These are phyloP conservation scores for Drosophila nikananu DNA, from an alignment of 1,140 invertebrate species.

Conservation along the genomic window DNA sequence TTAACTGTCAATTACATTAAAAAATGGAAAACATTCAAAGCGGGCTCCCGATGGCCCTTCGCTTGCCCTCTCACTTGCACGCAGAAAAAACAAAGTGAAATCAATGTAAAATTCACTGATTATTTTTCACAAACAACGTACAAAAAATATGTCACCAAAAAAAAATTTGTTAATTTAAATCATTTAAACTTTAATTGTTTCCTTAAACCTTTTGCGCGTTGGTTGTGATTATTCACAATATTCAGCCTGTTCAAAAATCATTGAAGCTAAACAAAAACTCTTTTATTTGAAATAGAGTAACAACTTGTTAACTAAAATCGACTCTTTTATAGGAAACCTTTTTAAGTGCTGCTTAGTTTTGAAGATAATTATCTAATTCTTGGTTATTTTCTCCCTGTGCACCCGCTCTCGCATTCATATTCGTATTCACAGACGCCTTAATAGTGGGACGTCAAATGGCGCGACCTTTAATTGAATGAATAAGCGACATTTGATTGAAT, in stretches of 20 bases:
- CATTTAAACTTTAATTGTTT: neutral
- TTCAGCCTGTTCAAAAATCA: too few species aligned
- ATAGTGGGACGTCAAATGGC: constrained; percentile 75
- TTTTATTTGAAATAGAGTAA: neutral
- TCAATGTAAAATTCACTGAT: neutral
- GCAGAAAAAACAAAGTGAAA: neutral
- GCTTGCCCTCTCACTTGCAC: neutral
- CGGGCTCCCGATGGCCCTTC: neutral
- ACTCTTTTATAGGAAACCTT: too few species aligned
- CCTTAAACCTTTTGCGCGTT: neutral
- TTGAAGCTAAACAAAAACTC: too few species aligned
- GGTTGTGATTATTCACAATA: too few species aligned
- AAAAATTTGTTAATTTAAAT: neutral
- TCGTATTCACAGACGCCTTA: constrained; percentile 47
- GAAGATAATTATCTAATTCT: too few species aligned
- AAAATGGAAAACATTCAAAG: constrained; percentile 45
- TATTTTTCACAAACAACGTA: neutral
- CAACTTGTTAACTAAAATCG: neutral
- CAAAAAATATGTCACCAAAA: neutral
- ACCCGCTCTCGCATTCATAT: constrained; percentile 18
- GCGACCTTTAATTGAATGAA: constrained; percentile 85
- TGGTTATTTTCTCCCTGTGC: neutral
- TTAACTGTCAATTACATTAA: constrained; percentile 73
- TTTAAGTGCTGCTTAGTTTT: neutral
- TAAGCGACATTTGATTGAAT: constrained; percentile 84